These are phyloP conservation scores for Camponotus fellah DNA, from an alignment of 2,888 invertebrate species.

Conservation along the genomic window DNA sequence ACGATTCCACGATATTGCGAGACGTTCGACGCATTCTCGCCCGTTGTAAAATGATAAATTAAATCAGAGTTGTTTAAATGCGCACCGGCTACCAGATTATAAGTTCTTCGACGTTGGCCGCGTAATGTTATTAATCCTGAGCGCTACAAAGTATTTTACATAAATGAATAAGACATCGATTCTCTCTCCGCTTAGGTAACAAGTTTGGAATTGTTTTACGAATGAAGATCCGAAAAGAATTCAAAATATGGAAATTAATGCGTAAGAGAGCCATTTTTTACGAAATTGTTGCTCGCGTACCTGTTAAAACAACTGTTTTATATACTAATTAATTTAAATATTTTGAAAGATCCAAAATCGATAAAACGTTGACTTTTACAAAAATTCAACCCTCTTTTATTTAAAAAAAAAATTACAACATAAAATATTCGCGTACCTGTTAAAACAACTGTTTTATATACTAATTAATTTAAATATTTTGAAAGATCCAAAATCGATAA, in stretches of 20 bases:
- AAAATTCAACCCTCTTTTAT: no score
- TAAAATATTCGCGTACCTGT: neutral
- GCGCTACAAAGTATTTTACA: slow-evolving; percentile 30
- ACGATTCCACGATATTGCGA: slow-evolving; percentile 43
- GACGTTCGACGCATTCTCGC: neutral
- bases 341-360: neutral
- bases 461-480: neutral
- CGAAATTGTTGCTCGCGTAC: neutral
- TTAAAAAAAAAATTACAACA: neutral
- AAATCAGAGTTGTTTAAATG: slow-evolving; percentile 40
- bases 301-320: neutral
- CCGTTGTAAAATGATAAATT: slow-evolving; percentile 44
- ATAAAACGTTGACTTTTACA: neutral
- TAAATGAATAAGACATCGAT: slow-evolving; percentile 18
- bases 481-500: neutral
- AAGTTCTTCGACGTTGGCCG: slow-evolving; percentile 15
- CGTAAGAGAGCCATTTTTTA: neutral
- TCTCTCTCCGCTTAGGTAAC: neutral
- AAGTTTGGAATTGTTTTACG: neutral
- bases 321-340: neutral
- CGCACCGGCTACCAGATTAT: slow-evolving; percentile 21
- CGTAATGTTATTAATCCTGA: slow-evolving; percentile 28
- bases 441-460: neutral
- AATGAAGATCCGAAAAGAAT: neutral
- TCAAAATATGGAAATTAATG: neutral